Conservation (phyloP, 2,888 invertebrate genomes). For the Myopa tessellatipennis region DNA sequence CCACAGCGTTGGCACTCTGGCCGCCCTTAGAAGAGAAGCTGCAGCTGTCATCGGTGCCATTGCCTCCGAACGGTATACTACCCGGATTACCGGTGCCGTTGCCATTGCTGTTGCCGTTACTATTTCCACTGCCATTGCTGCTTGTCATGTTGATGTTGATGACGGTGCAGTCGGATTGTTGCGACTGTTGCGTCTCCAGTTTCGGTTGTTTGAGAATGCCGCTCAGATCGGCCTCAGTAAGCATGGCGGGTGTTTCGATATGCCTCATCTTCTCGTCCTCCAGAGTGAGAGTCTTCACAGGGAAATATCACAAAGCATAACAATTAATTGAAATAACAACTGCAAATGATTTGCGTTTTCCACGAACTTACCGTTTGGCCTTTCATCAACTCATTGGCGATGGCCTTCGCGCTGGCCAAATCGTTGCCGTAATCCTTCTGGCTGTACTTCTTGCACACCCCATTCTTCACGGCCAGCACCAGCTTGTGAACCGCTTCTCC, state of each 20-base stretch:
- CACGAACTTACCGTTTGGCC: conserved; percentile 53
- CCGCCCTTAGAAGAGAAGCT: conserved; percentile 59
- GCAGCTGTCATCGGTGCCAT: conserved; percentile 57
- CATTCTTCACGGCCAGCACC: conserved; percentile 85
- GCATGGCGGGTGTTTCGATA: conserved; percentile 66
- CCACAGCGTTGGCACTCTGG: conserved; percentile 66
- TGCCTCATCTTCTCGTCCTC: conserved; percentile 70
- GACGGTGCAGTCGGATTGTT: conserved; percentile 63
- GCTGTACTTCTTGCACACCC: conserved; percentile 76
- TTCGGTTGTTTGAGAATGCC: conserved; percentile 70
- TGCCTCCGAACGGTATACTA: conserved; percentile 35
- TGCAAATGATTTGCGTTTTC: neutral
- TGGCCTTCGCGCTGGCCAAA: conserved; percentile 55
- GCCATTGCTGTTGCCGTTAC: conserved; percentile 40
- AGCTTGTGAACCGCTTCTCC: conserved; percentile 89
- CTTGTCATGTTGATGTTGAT: conserved; percentile 58
- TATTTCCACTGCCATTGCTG: conserved; percentile 35
- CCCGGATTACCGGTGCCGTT: conserved; percentile 25
- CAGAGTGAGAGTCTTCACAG: conserved; percentile 62
- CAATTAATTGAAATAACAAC: neutral
- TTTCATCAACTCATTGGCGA: conserved; percentile 73
- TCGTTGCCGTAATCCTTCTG: conserved; percentile 62
- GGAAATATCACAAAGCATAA: neutral
- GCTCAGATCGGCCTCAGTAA: conserved; percentile 45
- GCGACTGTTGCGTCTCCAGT: conserved; percentile 60